A percentile compares a stretch with the other conserved stretches of the same genome.
phyloP scores from a whole-genome alignment of 2,888 invertebrate species.

The Folsomia candida region DNA sequence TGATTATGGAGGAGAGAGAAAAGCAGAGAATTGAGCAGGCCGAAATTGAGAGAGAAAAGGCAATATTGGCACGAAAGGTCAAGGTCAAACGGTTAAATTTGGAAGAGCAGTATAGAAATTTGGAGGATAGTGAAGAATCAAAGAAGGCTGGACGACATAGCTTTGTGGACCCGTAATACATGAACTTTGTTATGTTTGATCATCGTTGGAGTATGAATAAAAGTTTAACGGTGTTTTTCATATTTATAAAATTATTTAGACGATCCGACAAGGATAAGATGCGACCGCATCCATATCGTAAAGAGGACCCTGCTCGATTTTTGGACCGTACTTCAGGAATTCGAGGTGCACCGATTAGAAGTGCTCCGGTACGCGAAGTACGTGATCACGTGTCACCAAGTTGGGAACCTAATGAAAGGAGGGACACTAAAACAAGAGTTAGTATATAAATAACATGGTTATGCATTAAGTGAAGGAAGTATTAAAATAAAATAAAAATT shows the following conservation, averaged over 20 bases:
- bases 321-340: neutral
- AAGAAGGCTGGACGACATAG: too few species aligned
- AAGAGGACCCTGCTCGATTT: neutral
- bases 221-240: too few species aligned
- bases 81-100: constrained; percentile 33
- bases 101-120: constrained; percentile 21
- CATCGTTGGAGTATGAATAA: neutral
- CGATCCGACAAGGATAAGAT: neutral
- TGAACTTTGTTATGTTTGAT: neutral
- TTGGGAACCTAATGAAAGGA: too few species aligned
- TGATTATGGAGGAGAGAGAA: constrained; percentile 75
- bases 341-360: constrained; percentile 7
- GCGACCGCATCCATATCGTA: neutral
- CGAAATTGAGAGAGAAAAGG: constrained; percentile 64
- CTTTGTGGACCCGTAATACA: too few species aligned
- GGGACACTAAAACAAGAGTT: too few species aligned
- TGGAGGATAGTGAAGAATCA: constrained; percentile 26
- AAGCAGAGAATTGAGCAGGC: constrained; percentile 69
- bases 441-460: too few species aligned
- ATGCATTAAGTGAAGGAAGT: too few species aligned
- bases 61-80: constrained; percentile 69
- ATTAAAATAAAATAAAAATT: too few species aligned
- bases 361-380: constrained; percentile 10
- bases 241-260: too few species aligned
- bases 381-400: constrained; percentile 3